Base-by-base conservation (phyloP, 1,140 invertebrate species). In the Frieseomelitta varia region DNA sequence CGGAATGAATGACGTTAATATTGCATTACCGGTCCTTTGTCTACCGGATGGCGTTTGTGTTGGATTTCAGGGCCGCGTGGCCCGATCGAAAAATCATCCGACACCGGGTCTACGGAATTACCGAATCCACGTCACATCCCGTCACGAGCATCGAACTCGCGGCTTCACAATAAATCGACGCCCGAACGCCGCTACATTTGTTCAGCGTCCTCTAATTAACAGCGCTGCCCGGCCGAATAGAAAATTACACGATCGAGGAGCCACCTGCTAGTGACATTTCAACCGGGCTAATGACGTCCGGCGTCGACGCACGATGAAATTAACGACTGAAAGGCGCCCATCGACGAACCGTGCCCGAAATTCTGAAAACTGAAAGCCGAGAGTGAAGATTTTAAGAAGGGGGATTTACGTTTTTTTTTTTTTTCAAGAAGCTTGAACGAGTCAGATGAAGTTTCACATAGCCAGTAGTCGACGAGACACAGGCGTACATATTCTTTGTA, bases 1-100 rank as follows among this genome's bases (percentile, higher is more conserved):
- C 82, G 76, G 76, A 85, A 87, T 78, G 82, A 85, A 87, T 79
- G 75, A 81, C 86, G 79, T 85, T 65, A 78, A 85, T 81, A 81
- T 78, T 63, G 83, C 56, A 76, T 80, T 75, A 68, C n/a, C 24
- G 17, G 39, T 24, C 78, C 74, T 86, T 82, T 73, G 65, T 63
- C 67, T 71, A 72, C 55, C 27, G 51, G 17, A 19, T 53, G 39
- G 75, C 8, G 56, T 67, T 34, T 27, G 72, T 27, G 72, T 75
- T 47, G 68, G 75, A 87, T 75, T 39, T 67, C 81, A 53, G 34
- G 69, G 39, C 51, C n/a, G 34, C 73, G 79, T 15, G 47, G n/a
- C 12, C 39, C 55, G 71, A 87, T 65, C 69, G 77, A 87, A 88
- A 88, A 88, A 87, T 87, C 79, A 87, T 75, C 67, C 68, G 51